Conservation (phyloP, 2,888 invertebrate genomes). For the Cyrtodaria siliqua region DNA sequence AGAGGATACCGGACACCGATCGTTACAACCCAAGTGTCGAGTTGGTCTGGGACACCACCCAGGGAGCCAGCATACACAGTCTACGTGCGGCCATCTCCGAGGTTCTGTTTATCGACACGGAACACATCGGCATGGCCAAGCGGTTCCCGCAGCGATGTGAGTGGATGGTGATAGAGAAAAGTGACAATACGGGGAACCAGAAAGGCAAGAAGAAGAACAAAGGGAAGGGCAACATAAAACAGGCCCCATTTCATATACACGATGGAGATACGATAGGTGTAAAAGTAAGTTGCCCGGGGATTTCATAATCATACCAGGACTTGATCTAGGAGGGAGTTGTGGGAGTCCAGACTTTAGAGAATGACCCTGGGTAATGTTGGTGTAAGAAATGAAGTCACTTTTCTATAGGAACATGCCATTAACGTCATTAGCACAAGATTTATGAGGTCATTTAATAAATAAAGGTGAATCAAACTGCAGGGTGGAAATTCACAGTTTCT, state of each 20-base stretch:
- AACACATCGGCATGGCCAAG: slow-evolving; percentile 80
- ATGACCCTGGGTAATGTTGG: too few relatives aligned
- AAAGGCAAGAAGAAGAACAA: slow-evolving; percentile 73
- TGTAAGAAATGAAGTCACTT: too few relatives aligned
- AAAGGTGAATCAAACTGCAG: too few relatives aligned
- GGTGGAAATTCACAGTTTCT: too few relatives aligned
- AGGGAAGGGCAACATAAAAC: slow-evolving; percentile 78
- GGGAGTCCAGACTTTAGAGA: too few relatives aligned
- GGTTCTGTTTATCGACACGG: slow-evolving; percentile 65
- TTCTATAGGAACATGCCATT: too few relatives aligned
- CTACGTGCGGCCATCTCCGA: slow-evolving; percentile 73
- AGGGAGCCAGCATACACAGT: slow-evolving; percentile 69
- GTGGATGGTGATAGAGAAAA: slow-evolving; percentile 79
- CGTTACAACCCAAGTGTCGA: slow-evolving; percentile 73
- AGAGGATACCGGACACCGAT: slow-evolving; percentile 72
- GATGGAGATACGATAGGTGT: slow-evolving; percentile 85
- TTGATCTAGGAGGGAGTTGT: too few relatives aligned
- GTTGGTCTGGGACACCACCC: slow-evolving; percentile 80
- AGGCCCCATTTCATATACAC: slow-evolving; percentile 80
- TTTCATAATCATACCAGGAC: too few relatives aligned
- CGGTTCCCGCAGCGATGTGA: slow-evolving; percentile 77
- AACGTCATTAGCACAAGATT: too few relatives aligned
- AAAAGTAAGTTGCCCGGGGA: slow-evolving; percentile 72
- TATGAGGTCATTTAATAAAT: too few relatives aligned
- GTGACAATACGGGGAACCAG: slow-evolving; percentile 18